Evolutionary conservation across 2,113 vertebrate species (phyloP).

Genomic region (Australoheros scitulus): DNA sequence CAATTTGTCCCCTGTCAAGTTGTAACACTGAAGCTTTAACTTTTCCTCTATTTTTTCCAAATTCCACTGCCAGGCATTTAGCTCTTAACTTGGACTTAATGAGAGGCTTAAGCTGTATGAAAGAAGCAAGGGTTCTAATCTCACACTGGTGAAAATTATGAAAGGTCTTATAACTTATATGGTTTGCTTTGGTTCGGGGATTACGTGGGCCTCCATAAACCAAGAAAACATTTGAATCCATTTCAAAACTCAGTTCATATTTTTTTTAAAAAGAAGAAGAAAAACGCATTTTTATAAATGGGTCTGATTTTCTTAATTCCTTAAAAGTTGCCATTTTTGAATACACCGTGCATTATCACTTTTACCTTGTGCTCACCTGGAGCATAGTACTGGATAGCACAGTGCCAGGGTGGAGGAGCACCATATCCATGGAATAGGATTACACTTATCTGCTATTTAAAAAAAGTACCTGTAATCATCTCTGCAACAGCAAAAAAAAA

Average conservation of each 20-base stretch:
- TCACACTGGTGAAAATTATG: neutral
- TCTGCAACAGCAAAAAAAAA: conserved; percentile 21
- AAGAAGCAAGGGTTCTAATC: conserved; percentile 5
- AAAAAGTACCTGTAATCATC: conserved; percentile 51
- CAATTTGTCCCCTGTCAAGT: no score
- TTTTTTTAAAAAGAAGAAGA: conserved; percentile 7
- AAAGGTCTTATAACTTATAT: conserved; percentile 9
- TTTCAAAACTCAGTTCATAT: conserved; percentile 9
- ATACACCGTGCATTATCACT: conserved; percentile 42
- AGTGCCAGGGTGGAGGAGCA: conserved; percentile 43
- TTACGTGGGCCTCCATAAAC: conserved; percentile 40
- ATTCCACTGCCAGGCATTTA: neutral
- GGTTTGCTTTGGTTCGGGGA: conserved; percentile 13
- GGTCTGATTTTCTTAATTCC: conserved; percentile 41
- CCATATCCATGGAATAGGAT: conserved; percentile 58
- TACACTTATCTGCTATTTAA: conserved; percentile 49
- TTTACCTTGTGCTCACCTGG: conserved; percentile 48
- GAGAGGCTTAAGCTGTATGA: neutral
- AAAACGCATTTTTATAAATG: conserved; percentile 15
- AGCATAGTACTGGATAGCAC: neutral
- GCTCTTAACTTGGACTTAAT: conserved; percentile 2
- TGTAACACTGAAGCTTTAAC: neutral
- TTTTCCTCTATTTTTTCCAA: neutral
- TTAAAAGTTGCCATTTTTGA: conserved; percentile 60
- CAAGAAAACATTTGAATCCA: conserved; percentile 23